Base-by-base conservation (phyloP, 2,797 vertebrate species). In the Urosaurus nigricauda region DNA sequence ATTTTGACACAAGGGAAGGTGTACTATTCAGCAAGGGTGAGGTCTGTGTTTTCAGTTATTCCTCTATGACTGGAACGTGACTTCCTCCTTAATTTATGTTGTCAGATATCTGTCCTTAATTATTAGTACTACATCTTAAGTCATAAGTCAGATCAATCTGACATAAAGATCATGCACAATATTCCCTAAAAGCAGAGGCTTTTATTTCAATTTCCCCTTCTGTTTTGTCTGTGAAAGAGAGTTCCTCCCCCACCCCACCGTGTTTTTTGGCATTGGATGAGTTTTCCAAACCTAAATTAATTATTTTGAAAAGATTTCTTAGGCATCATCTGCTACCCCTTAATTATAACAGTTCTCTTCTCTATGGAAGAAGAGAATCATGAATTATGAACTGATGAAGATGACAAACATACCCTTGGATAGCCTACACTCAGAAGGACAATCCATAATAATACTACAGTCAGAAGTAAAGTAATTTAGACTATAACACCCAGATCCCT, bases 61-160 rank as follows among this genome's bases (percentile, higher is more conserved):
- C 88, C 91, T 92, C 94, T 94, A 88, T 94, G 91, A 92, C 87
- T 93, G 92, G 93, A 91, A 83, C 85, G 86, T 93, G 93, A 94
- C 94, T 96, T 94, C 93, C 94, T 8, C 37, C 47, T 0, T 89
- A 90, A 94, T 88, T 93, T 93, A 75, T 90, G 92, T 89, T 95
- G 93, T 94, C 90, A 94, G 93, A 93, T 92, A 85, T 94, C 79
- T 87, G 92, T 91, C 56, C 90, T 65, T 83, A 94, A 90, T 94
- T 91, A 95, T 94, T 93, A 94, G 94, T 93, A 56, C 58, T 21
- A 16, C 4, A 93, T 93, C 93, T 92, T 86, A 91, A 93, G 29
- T 93, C 90, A 93, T 89, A 70, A 91, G 93, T 94, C 88, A 92
- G 89, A 93, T 94, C 92, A 93, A 93, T 88, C 89, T 92, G 92